Evolutionary conservation across 2,797 vertebrate species (phyloP).

Genomic region (Trachurus trachurus): DNA sequence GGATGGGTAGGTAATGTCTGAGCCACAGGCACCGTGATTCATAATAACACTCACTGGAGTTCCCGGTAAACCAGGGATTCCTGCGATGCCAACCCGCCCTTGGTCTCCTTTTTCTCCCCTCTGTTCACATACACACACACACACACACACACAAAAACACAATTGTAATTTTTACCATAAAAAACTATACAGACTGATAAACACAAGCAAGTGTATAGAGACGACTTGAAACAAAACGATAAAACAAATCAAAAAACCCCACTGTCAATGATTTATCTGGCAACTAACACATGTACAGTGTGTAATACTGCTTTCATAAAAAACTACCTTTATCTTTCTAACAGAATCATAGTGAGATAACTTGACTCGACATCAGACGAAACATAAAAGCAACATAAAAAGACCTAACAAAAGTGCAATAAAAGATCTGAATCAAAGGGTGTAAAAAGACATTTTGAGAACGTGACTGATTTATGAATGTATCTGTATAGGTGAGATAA

Average conservation of each 20-base stretch:
- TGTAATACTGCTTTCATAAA: not conserved
- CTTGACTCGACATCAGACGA: not conserved
- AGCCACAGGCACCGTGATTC: not conserved
- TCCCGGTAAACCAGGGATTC: slow-evolving; percentile 88
- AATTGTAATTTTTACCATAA: not conserved
- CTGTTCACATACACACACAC: slow-evolving; percentile 61
- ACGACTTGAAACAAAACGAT: not conserved
- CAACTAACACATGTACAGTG: not conserved
- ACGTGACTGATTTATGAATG: not conserved
- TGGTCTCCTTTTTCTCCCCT: slow-evolving; percentile 84
- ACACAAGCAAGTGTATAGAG: not conserved
- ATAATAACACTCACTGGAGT: slow-evolving; percentile 82
- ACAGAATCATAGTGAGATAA: not conserved
- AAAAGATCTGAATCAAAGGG: not conserved
- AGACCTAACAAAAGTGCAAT: not conserved
- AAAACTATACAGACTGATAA: not conserved
- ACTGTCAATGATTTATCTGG: not conserved
- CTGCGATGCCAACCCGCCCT: slow-evolving; percentile 84
- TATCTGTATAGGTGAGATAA: not conserved
- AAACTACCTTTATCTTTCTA: not conserved
- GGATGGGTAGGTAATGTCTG: not conserved
- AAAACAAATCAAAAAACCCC: not conserved
- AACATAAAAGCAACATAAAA: not conserved
- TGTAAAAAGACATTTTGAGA: not conserved
- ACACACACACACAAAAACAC: slow-evolving; percentile 1